Evolutionary conservation across 2,113 vertebrate species (phyloP), one percentile per base, ranked within the genome.

Genomic region (Mungos mungo): DNA sequence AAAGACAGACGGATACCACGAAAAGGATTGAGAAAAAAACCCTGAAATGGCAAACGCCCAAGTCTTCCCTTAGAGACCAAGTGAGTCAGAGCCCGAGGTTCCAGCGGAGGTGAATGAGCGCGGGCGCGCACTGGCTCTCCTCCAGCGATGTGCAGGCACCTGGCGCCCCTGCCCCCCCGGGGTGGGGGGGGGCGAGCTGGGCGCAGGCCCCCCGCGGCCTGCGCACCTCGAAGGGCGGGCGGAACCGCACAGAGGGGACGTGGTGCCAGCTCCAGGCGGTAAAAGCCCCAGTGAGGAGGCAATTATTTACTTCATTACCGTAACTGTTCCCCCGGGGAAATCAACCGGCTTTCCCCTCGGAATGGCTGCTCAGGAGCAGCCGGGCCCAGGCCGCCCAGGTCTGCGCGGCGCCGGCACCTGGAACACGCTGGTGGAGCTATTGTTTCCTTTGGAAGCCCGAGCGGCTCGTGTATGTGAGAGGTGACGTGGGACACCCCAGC

Each of bases 231-330:
- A 38, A 15, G 3, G 84, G 90, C 47, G 35, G 95, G 95, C 95
- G 88, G 85, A 54, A 71, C 82, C 7, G 15, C 41, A 84, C 85
- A 91, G 83, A 92, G 66, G 93, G 88, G 90, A 90, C 52, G 5
- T 85, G 97, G 94, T 92, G 83, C 25, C 1, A 47, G 65, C 74
- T 74, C 77, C 76, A 95, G 93, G 93, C 92, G 94, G 74, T 93
- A 95, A 96, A 94, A 96, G 85, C 81, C 90, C 96, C 95, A 95
- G 7, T 12, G 96, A 97, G 85, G 84, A 96, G 94, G 93, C 96
- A 96, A 97, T 97, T 97, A 96, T 96, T 97, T 93, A 96, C 95
- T 77, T 97, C 94, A 97, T 97, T 95, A 96, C 96, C 63, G 76
- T 92, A 96, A 96, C 90, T 94, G 83, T 74, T 77, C 95, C 97